phyloP scores from a whole-genome alignment of 2,888 invertebrate genomes.

The Scelioninae gen. 2 region DNA sequence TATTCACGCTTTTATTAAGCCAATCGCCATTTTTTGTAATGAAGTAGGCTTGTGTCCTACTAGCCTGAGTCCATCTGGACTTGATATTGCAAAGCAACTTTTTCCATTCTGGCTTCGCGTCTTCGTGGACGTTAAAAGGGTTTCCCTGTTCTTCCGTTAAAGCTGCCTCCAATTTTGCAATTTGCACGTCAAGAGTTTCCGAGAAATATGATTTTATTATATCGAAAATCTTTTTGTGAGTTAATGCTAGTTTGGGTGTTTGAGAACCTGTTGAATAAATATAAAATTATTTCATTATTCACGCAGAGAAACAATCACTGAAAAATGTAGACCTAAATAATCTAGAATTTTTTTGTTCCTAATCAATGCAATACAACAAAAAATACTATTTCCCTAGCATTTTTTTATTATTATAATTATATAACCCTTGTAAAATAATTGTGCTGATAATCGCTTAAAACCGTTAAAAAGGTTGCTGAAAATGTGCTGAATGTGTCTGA shows the following conservation, averaged over 20 bases:
- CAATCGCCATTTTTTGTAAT: constrained; percentile 1
- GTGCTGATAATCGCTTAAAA: no score
- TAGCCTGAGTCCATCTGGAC: constrained; percentile 1
- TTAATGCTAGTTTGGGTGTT: constrained; percentile 2
- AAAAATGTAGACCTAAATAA: no score
- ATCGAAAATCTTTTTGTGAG: constrained; percentile 2
- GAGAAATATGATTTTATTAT: constrained; percentile 3
- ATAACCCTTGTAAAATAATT: no score
- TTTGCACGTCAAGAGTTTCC: constrained; percentile 1
- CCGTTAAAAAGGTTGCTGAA: no score
- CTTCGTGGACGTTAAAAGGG: not conserved
- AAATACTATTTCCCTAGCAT: no score
- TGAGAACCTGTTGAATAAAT: constrained; percentile 1
- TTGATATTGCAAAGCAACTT: constrained; percentile 1
- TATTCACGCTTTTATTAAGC: constrained; percentile 1
- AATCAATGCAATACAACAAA: no score
- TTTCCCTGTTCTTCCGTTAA: constrained; percentile 1
- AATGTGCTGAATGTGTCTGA: no score
- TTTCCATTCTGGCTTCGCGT: constrained; percentile 1
- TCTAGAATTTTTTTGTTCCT: no score
- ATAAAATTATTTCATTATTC: constrained; percentile 4
- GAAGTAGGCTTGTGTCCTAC: constrained; percentile 1
- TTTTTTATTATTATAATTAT: no score
- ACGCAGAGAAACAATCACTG: no score
- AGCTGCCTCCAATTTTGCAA: constrained; percentile 1